Evolutionary conservation across 2,797 vertebrate genomes (phyloP).

Genomic region (Petrocephalus schoutedeni): DNA sequence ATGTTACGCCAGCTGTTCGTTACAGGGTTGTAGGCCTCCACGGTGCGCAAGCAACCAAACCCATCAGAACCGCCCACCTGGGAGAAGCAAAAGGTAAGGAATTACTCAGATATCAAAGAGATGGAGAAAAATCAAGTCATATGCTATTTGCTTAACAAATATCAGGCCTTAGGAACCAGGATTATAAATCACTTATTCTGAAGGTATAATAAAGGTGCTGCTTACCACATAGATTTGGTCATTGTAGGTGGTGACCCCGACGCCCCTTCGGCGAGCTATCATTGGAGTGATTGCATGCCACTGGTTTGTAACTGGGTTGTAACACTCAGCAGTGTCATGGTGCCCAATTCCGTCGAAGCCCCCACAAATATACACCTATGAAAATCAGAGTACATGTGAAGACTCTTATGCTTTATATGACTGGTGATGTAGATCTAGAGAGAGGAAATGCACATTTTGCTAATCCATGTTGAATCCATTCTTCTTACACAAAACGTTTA

Average conservation of each 20-base stretch:
- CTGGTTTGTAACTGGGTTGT: background rate
- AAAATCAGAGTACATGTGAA: background rate
- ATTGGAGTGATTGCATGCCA: slow-evolving; percentile 63
- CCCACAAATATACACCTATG: slow-evolving; percentile 57
- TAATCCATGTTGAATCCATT: background rate
- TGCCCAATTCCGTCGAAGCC: too few species aligned
- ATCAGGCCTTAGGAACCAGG: background rate
- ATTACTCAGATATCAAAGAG: background rate
- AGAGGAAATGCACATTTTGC: background rate
- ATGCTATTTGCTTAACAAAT: background rate
- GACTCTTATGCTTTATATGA: background rate
- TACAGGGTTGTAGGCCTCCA: background rate
- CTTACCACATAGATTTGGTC: slow-evolving; percentile 57
- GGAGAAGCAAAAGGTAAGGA: background rate
- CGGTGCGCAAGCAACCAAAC: background rate
- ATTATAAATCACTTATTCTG: background rate
- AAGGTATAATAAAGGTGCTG: background rate
- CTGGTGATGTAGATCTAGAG: background rate
- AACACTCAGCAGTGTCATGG: slow-evolving; percentile 40
- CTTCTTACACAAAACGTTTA: background rate
- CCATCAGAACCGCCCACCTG: background rate
- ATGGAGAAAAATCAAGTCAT: background rate
- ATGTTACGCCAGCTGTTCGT: background rate
- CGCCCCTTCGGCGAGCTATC: slow-evolving; percentile 62
- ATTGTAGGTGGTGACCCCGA: slow-evolving; percentile 47